Evolutionary conservation across 2,797 vertebrate genomes (phyloP).

Genomic region (Pipistrellus pygmaeus): DNA sequence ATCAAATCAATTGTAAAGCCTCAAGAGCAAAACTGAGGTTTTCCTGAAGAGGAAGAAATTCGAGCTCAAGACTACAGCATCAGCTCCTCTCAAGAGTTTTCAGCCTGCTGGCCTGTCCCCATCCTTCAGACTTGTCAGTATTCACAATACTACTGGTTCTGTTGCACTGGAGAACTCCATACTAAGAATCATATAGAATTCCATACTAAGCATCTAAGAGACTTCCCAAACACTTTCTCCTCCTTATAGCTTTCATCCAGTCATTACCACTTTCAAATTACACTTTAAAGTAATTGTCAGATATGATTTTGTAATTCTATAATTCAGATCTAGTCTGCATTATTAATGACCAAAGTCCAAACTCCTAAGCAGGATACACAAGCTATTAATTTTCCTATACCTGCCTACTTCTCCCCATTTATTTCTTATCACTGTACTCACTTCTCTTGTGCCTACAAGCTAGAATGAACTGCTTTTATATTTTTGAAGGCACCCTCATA

Average conservation of each 20-base stretch:
- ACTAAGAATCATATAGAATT: background rate
- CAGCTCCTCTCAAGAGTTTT: background rate
- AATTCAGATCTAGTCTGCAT: background rate
- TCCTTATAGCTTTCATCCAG: background rate
- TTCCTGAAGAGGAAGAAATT: background rate
- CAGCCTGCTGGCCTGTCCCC: background rate
- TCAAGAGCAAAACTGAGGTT: background rate
- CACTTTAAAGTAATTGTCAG: constrained; percentile 14
- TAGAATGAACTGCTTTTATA: background rate
- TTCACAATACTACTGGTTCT: background rate
- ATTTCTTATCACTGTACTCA: background rate
- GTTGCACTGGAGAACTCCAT: background rate
- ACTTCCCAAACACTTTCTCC: background rate
- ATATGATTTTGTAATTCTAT: background rate
- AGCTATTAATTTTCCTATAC: background rate
- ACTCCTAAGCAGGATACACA: background rate
- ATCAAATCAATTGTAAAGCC: background rate
- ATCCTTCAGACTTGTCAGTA: background rate
- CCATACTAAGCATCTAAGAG: background rate
- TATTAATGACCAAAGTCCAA: background rate
- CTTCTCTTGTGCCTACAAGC: background rate
- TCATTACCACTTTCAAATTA: background rate
- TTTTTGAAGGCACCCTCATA: background rate
- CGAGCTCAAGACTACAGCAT: background rate
- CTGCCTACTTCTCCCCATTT: background rate